A percentile compares a stretch with the other conserved stretches of the same genome.
These are phyloP conservation scores for Bothrops jararaca DNA, from an alignment of 2,113 vertebrate species.

Conservation along the genomic window DNA sequence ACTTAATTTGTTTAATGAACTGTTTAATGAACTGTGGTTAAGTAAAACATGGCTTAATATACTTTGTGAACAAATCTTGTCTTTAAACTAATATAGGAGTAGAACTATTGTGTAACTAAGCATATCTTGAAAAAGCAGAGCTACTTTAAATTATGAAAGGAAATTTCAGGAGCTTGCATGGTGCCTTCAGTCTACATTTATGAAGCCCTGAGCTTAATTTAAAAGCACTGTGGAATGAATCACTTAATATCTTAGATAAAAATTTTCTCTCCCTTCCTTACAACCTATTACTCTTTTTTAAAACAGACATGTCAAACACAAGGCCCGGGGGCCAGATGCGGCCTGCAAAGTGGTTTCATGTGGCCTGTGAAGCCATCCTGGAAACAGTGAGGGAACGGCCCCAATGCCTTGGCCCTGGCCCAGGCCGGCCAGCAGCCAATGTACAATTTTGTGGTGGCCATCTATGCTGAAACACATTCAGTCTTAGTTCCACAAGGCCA, in stretches of 20 bases:
- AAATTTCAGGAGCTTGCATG: not conserved
- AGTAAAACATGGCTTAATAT: not conserved
- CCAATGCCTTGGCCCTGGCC: too few relatives aligned
- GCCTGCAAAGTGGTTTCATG: too few relatives aligned
- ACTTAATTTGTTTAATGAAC: not conserved
- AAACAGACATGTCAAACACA: not conserved
- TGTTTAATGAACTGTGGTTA: not conserved
- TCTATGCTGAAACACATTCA: too few relatives aligned
- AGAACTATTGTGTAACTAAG: not conserved
- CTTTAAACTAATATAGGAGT: not conserved
- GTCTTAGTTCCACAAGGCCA: too few relatives aligned
- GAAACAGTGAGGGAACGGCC: too few relatives aligned
- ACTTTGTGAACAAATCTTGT: not conserved
- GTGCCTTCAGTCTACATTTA: not conserved
- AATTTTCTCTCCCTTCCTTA: not conserved
- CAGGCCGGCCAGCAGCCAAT: too few relatives aligned
- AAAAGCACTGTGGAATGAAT: not conserved
- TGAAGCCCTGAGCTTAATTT: not conserved
- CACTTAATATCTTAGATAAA: not conserved
- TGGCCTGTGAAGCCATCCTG: too few relatives aligned
- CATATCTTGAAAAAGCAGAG: not conserved
- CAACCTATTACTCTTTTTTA: not conserved
- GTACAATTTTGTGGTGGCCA: too few relatives aligned
- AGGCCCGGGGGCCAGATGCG: too few relatives aligned
- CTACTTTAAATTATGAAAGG: not conserved